phyloP scores from a whole-genome alignment of 2,797 vertebrate species.

The Mionectes olivaceus region DNA sequence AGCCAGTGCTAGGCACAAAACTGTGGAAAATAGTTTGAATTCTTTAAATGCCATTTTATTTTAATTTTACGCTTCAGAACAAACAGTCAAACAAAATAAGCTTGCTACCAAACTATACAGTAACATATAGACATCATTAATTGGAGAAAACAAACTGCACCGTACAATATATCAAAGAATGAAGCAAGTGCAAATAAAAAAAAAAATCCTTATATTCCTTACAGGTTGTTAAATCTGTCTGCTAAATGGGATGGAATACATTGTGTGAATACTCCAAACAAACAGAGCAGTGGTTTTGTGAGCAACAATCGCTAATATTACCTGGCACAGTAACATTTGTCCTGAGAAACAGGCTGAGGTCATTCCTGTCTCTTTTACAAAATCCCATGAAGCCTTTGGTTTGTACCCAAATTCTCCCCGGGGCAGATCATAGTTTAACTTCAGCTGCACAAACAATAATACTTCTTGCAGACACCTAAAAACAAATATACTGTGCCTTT shows the following conservation, averaged over 20 bases:
- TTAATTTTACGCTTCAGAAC: not conserved
- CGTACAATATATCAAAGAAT: not conserved
- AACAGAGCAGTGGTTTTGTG: not conserved
- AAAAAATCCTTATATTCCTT: not conserved
- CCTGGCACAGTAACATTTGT: not conserved
- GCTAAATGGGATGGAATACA: not conserved
- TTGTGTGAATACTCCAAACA: not conserved
- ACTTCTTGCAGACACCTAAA: not conserved
- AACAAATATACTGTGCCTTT: not conserved
- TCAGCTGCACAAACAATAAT: constrained; percentile 7
- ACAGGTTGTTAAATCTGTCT: not conserved
- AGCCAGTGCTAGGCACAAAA: not conserved
- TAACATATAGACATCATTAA: not conserved
- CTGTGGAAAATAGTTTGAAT: not conserved
- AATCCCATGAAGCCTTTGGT: constrained; percentile 1
- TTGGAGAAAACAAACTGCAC: not conserved
- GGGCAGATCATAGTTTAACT: not conserved
- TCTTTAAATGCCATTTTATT: not conserved
- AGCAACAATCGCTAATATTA: not conserved
- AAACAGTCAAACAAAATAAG: not conserved
- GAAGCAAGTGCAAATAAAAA: not conserved
- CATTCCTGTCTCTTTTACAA: not conserved
- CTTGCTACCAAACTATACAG: not conserved
- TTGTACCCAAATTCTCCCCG: not conserved
- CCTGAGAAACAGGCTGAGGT: not conserved